Evolutionary conservation across 2,113 vertebrate species (phyloP).

Genomic region (Neolamprologus modestus): DNA sequence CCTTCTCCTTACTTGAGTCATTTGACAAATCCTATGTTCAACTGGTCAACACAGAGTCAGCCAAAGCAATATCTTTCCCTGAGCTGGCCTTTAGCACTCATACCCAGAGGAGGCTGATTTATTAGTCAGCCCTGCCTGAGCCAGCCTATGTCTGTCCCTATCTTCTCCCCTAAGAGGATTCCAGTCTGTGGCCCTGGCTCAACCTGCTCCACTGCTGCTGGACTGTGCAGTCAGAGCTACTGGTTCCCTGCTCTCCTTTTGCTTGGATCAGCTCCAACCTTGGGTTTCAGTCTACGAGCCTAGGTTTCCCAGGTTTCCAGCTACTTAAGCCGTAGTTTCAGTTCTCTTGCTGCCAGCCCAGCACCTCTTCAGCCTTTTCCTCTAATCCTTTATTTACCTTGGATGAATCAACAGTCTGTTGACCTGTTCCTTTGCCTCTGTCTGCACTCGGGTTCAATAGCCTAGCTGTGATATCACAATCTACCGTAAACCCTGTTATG

Average conservation of each 20-base stretch:
- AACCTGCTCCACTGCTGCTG: background rate
- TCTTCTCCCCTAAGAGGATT: background rate
- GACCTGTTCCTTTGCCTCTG: background rate
- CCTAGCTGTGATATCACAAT: background rate
- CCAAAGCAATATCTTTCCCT: background rate
- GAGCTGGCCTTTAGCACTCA: background rate
- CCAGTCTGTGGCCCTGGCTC: background rate
- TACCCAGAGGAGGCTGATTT: background rate
- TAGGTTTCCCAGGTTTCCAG: background rate
- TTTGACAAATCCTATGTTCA: background rate
- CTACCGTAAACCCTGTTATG: background rate
- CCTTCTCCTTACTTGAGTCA: background rate
- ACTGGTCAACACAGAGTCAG: background rate
- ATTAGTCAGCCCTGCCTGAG: background rate
- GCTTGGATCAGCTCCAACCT: background rate
- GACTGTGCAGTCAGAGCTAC: background rate
- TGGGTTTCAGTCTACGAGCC: background rate
- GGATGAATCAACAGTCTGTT: background rate
- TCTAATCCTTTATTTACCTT: background rate
- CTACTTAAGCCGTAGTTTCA: background rate
- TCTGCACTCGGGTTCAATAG: background rate
- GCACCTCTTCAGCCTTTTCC: background rate
- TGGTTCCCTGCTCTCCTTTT: background rate
- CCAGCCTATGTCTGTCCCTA: background rate
- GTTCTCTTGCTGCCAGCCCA: background rate